Percentiles rank a stretch among this genome's conserved stretches.
These are phyloP conservation scores for Creontiades dilutus DNA, from an alignment of 2,888 invertebrate genomes.

Conservation along the genomic window DNA sequence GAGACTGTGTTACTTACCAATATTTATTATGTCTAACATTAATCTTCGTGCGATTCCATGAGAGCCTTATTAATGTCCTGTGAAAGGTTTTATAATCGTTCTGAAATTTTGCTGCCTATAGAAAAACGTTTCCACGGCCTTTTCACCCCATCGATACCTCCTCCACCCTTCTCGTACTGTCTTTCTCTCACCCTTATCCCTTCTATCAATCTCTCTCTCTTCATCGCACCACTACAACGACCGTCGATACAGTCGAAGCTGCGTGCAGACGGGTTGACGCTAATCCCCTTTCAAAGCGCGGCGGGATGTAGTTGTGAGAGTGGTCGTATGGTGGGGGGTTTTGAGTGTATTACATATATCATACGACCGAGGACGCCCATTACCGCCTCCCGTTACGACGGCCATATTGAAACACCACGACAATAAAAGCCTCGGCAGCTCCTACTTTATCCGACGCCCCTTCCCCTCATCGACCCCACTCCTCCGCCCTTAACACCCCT, in stretches of 20 bases:
- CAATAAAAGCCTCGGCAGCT: slow-evolving; percentile 59
- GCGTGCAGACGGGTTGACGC: slow-evolving; percentile 28
- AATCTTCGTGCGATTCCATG: too few relatives aligned
- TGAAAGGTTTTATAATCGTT: too few relatives aligned
- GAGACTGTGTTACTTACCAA: too few relatives aligned
- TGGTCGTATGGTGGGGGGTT: not conserved
- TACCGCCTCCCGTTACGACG: slow-evolving; percentile 58
- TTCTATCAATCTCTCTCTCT: too few relatives aligned
- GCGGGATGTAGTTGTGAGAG: not conserved
- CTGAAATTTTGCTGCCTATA: too few relatives aligned
- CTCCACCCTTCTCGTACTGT: too few relatives aligned
- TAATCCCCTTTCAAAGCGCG: slow-evolving; percentile 47
- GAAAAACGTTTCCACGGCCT: too few relatives aligned
- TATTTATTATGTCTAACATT: too few relatives aligned
- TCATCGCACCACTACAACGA: not conserved
- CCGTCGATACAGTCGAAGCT: slow-evolving; percentile 4
- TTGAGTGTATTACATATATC: slow-evolving; percentile 51
- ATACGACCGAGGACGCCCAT: slow-evolving; percentile 60
- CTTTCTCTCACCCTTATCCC: too few relatives aligned
- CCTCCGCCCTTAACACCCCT: not conserved
- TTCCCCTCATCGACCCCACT: not conserved
- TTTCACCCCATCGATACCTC: too few relatives aligned
- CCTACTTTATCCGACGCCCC: slow-evolving; percentile 19
- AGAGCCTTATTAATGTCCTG: too few relatives aligned
- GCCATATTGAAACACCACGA: slow-evolving; percentile 66